Percentiles rank a stretch among this genome's conserved stretches.
Evolutionary conservation across 2,797 vertebrate species (phyloP).

Genomic region (Siniperca obscura): DNA sequence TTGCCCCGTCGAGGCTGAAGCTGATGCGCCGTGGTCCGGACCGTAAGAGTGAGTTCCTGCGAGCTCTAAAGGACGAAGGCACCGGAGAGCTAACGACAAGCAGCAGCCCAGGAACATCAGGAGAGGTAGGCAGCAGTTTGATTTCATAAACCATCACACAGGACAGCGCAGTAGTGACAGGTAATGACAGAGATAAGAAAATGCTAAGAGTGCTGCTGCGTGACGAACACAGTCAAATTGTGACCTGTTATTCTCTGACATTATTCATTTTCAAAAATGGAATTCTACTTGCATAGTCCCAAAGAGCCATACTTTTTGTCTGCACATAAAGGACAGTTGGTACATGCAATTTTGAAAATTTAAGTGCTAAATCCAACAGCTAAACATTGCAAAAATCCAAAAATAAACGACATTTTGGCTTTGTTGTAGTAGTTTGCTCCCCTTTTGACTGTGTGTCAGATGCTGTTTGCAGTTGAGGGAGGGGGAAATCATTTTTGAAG

Average conservation of each 20-base stretch:
- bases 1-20: constrained; percentile 94
- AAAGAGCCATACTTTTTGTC: not conserved
- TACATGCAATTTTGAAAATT: not conserved
- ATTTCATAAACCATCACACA: not conserved
- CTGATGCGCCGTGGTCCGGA: constrained; percentile 96
- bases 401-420: not conserved
- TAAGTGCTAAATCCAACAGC: not conserved
- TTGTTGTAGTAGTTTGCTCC: not conserved
- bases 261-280: not conserved
- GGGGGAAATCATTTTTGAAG: not conserved
- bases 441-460: not conserved
- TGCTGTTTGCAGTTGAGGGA: not conserved
- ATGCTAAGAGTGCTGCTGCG: too few relatives aligned
- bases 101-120: constrained; percentile 93
- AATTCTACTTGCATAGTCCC: not conserved
- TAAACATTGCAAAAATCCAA: not conserved
- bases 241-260: not conserved
- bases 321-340: not conserved
- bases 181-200: too few relatives aligned
- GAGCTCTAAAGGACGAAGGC: constrained; percentile 95
- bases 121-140: constrained; percentile 86
- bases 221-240: not conserved
- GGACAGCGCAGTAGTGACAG: not conserved
- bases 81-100: constrained; percentile 92
- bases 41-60: constrained; percentile 97